Evolutionary conservation across 1,140 invertebrate species (phyloP).

Genomic region (Drosophila nikananu): DNA sequence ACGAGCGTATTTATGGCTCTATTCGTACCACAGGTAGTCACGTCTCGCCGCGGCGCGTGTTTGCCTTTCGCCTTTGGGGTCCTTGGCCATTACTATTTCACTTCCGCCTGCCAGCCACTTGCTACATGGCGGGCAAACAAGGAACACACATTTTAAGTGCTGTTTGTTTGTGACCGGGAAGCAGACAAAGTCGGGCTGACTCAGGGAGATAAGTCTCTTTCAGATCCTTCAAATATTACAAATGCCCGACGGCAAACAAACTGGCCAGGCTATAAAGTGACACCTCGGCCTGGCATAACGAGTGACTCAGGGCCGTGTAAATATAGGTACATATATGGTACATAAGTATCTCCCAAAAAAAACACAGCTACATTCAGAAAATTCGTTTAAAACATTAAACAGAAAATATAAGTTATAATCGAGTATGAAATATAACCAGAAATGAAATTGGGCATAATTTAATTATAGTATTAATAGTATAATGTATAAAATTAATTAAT

Average conservation of each 20-base stretch:
- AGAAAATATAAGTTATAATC: background rate
- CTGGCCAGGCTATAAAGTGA: slow-evolving; percentile 44
- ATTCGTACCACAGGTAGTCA: slow-evolving; percentile 54
- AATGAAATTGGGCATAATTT: background rate
- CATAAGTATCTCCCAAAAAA: slow-evolving; percentile 15
- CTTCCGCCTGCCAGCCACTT: slow-evolving; percentile 70
- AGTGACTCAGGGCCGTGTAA: slow-evolving; percentile 19
- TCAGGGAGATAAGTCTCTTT: slow-evolving; percentile 39
- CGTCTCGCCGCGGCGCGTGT: slow-evolving; percentile 23
- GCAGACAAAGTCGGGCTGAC: slow-evolving; percentile 13
- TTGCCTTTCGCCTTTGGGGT: slow-evolving; percentile 42
- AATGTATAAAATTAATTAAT: background rate
- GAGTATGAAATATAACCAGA: background rate
- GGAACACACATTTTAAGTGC: slow-evolving; percentile 66
- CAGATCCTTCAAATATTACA: slow-evolving; percentile 62
- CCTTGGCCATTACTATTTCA: slow-evolving; percentile 46
- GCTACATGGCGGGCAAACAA: slow-evolving; percentile 68
- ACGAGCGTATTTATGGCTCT: slow-evolving; percentile 62
- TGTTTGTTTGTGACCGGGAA: slow-evolving; percentile 62
- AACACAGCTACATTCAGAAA: slow-evolving; percentile 28
- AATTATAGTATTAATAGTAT: background rate
- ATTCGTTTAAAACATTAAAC: background rate
- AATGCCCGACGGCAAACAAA: slow-evolving; percentile 49
- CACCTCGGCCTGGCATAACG: slow-evolving; percentile 40
- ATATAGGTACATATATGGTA: slow-evolving; percentile 14